Conservation (phyloP, 1,140 invertebrate species). For the Drosophila aff. region DNA sequence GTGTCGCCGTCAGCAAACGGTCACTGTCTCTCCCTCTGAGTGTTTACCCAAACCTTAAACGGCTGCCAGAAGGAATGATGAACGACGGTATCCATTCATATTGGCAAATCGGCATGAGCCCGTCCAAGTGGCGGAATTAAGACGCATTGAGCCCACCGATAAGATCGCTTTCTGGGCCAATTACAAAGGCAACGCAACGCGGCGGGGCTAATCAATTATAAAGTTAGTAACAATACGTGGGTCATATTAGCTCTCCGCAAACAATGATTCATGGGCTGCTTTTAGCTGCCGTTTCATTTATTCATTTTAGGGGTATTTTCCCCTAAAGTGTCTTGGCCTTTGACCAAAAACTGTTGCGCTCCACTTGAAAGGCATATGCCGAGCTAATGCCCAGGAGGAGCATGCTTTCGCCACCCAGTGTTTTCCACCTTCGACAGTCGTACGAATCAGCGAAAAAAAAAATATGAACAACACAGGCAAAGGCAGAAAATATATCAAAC, state of each 20-base stretch:
- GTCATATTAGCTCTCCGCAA: constrained; percentile 11
- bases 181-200: constrained; percentile 27
- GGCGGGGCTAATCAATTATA: constrained; percentile 38
- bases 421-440: constrained; percentile 59
- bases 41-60: constrained; percentile 26
- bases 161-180: constrained; percentile 26
- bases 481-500: constrained; percentile 41
- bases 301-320: constrained; percentile 3
- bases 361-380: constrained; percentile 56
- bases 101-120: constrained; percentile 42
- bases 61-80: constrained; percentile 41
- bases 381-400: constrained; percentile 17
- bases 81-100: constrained; percentile 38
- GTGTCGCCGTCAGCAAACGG: constrained; percentile 20
- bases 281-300: constrained; percentile 39
- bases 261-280: constrained; percentile 40
- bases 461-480: constrained; percentile 1
- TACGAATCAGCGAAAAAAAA: constrained; percentile 56
- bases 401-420: constrained; percentile 46
- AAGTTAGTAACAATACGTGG: constrained; percentile 44
- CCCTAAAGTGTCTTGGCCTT: constrained; percentile 51
- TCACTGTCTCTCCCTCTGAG: background rate
- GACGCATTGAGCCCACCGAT: constrained; percentile 37
- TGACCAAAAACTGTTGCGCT: constrained; percentile 57
- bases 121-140: constrained; percentile 48